phyloP scores from a whole-genome alignment of 2,888 invertebrate genomes.

The Rhorus exstirpatorius region DNA sequence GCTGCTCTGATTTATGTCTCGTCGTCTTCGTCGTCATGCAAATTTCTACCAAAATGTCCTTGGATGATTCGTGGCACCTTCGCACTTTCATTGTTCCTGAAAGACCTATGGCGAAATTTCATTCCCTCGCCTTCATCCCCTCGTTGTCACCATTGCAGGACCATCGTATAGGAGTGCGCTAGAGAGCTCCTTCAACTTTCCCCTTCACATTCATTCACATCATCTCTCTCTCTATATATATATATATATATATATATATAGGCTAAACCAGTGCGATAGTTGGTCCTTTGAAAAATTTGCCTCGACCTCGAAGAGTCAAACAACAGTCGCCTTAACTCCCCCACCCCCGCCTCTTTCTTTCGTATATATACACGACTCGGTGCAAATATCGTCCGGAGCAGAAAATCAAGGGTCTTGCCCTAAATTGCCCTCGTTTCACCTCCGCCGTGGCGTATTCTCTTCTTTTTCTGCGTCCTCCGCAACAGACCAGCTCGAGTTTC shows the following conservation, averaged over 20 bases:
- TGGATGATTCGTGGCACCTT: conserved; percentile 56
- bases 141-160: conserved; percentile 35
- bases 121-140: conserved; percentile 7
- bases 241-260: conserved; percentile 8
- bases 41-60: conserved; percentile 56
- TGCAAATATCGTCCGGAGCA: conserved; percentile 75
- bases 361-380: conserved; percentile 26
- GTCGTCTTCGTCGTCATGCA: conserved; percentile 58
- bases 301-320: conserved; percentile 58
- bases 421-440: conserved; percentile 80
- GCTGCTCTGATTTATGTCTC: conserved; percentile 64
- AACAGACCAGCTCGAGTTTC: conserved; percentile 62
- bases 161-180: conserved; percentile 36
- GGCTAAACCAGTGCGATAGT: conserved; percentile 36
- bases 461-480: conserved; percentile 34
- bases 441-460: conserved; percentile 61
- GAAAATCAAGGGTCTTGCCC: conserved; percentile 65
- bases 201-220: conserved; percentile 68
- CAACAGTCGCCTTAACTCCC: conserved; percentile 50
- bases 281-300: conserved; percentile 64
- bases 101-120: conserved; percentile 32
- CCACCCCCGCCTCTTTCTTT: conserved; percentile 39
- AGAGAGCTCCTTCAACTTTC: conserved; percentile 61
- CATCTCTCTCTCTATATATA: conserved; percentile 1
- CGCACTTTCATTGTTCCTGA: conserved; percentile 46